Evolutionary conservation across 1,140 invertebrate species (phyloP).

Genomic region (Geopemphigus sp.): DNA sequence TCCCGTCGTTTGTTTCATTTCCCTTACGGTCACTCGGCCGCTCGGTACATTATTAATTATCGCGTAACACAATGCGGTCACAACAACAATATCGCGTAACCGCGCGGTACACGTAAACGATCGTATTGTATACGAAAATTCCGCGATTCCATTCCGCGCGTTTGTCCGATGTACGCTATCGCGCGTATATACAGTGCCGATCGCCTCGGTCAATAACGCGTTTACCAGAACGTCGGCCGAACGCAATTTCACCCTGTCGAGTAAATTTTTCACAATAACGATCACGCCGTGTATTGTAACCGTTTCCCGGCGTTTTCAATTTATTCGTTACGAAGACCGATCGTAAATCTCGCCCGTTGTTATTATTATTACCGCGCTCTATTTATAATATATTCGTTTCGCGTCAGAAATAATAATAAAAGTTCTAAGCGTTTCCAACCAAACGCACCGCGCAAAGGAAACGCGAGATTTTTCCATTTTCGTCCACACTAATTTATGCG

Average conservation of each 20-base stretch:
- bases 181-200: not conserved
- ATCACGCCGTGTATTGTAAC: not conserved
- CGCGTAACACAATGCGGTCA: too few relatives aligned
- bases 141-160: too few relatives aligned
- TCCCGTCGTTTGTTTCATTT: too few relatives aligned
- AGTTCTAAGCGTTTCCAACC: not conserved
- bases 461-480: not conserved
- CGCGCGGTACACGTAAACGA: too few relatives aligned
- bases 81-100: too few relatives aligned
- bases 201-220: not conserved
- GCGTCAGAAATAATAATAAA: constrained; percentile 14
- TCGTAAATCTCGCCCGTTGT: not conserved
- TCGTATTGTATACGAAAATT: too few relatives aligned
- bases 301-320: constrained; percentile 18
- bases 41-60: too few relatives aligned
- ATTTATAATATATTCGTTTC: constrained; percentile 2
- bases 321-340: not conserved
- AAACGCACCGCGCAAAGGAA: not conserved
- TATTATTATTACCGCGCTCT: not conserved
- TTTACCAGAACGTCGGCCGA: not conserved
- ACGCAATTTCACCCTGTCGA: not conserved
- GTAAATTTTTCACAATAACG: not conserved
- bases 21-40: too few relatives aligned
- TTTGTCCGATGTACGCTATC: too few relatives aligned
- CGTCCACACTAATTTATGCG: constrained; percentile 9